phyloP scores from a whole-genome alignment of 1,140 invertebrate genomes.

The Euwallacea similis region DNA sequence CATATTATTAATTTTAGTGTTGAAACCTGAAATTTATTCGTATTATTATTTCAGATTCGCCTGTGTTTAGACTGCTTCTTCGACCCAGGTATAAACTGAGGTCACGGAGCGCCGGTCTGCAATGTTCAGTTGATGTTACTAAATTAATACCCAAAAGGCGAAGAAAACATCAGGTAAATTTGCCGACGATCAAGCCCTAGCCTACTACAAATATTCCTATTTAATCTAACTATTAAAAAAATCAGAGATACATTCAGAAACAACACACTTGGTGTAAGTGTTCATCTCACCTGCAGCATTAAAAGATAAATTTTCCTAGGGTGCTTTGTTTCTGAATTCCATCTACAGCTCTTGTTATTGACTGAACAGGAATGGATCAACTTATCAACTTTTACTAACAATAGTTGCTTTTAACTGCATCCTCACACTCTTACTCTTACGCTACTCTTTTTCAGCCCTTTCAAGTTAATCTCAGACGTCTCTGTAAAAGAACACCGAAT shows the following conservation, averaged over 20 bases:
- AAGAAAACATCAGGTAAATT: slow-evolving; percentile 17
- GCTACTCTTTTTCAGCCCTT: not conserved
- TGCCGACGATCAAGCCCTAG: too few relatives aligned
- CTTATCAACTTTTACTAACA: too few relatives aligned
- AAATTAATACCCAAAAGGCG: not conserved
- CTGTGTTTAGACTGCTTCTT: slow-evolving; percentile 42
- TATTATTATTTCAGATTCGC: slow-evolving; percentile 35
- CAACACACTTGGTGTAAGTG: too few relatives aligned
- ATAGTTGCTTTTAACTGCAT: too few relatives aligned
- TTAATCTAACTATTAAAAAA: too few relatives aligned
- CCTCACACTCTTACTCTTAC: not conserved
- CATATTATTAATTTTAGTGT: not conserved
- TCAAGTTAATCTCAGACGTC: not conserved
- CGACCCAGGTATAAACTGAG: slow-evolving; percentile 44
- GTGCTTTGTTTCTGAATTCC: too few relatives aligned
- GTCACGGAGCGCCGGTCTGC: slow-evolving; percentile 44
- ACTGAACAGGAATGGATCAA: too few relatives aligned
- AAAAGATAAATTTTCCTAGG: too few relatives aligned
- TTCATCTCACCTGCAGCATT: too few relatives aligned
- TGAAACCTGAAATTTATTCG: slow-evolving; percentile 4
- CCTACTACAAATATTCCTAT: too few relatives aligned
- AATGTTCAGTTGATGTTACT: slow-evolving; percentile 16
- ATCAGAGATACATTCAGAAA: too few relatives aligned
- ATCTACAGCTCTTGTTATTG: too few relatives aligned
- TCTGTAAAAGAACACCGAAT: not conserved